These are phyloP conservation scores for Gymnocypris eckloni DNA, from an alignment of 2,797 vertebrate genomes.

Conservation along the genomic window DNA sequence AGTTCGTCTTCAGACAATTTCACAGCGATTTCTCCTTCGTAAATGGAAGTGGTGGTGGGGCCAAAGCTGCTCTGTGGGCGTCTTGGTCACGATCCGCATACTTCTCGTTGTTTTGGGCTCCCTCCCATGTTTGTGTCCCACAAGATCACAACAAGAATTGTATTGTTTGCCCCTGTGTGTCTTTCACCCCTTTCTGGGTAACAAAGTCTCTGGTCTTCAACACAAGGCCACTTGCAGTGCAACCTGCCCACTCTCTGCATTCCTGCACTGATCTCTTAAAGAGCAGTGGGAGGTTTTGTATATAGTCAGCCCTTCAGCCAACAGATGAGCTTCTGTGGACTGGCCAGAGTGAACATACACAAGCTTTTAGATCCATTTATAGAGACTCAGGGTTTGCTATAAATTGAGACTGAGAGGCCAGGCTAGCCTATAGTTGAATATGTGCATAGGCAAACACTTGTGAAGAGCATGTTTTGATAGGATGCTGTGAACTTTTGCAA, in stretches of 20 bases:
- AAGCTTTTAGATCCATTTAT: constrained; percentile 59
- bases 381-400: constrained; percentile 57
- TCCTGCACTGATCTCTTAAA: constrained; percentile 69
- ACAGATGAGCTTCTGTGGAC: constrained; percentile 70
- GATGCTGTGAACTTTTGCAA: neutral
- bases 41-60: constrained; percentile 59
- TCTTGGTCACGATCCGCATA: constrained; percentile 74
- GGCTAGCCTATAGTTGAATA: constrained; percentile 29
- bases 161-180: constrained; percentile 71
- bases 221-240: constrained; percentile 66
- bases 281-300: constrained; percentile 70
- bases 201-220: constrained; percentile 78
- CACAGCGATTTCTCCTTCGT: neutral
- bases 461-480: constrained; percentile 21
- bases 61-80: constrained; percentile 71
- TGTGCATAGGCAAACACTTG: constrained; percentile 11
- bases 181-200: constrained; percentile 64
- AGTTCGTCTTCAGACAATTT: neutral
- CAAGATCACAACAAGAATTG: constrained; percentile 72
- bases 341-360: constrained; percentile 65
- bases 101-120: constrained; percentile 73
- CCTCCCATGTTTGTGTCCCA: constrained; percentile 79
- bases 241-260: constrained; percentile 73
- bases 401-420: constrained; percentile 55
- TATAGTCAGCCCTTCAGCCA: constrained; percentile 59